phyloP scores from a whole-genome alignment of 1,140 invertebrate genomes.

The Nixonia krombeini region DNA sequence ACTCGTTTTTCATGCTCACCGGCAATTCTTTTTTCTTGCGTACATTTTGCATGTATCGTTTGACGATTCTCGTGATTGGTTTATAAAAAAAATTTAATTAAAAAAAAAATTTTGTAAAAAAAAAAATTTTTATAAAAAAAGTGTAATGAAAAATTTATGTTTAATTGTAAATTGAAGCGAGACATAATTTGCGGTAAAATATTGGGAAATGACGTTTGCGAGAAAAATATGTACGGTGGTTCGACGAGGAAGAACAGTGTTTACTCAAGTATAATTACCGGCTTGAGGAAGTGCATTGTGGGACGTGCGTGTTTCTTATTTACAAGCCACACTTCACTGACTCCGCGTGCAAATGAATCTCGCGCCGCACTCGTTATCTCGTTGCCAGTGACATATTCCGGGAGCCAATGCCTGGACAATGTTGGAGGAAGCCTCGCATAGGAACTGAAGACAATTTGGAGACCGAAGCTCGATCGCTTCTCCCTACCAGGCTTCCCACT shows the following conservation, averaged over 20 bases:
- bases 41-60: no score
- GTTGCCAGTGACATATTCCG: conserved; percentile 55
- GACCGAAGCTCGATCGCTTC: conserved; percentile 59
- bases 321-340: conserved; percentile 46
- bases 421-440: conserved; percentile 55
- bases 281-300: conserved; percentile 52
- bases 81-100: no score
- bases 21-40: no score
- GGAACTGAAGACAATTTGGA: conserved; percentile 63
- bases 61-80: no score
- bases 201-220: no score
- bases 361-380: conserved; percentile 45
- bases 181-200: no score
- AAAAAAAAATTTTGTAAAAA: no score
- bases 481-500: conserved; percentile 57
- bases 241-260: not conserved
- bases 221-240: no score
- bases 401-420: conserved; percentile 41
- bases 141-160: no score
- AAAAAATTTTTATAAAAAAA: no score
- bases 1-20: no score
- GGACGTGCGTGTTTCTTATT: conserved; percentile 15
- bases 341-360: conserved; percentile 35
- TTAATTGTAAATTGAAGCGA: no score
- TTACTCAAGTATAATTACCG: conserved; percentile 51